phyloP scores from a whole-genome alignment of 2,113 vertebrate genomes.

The Chloropsis cyanopogon region DNA sequence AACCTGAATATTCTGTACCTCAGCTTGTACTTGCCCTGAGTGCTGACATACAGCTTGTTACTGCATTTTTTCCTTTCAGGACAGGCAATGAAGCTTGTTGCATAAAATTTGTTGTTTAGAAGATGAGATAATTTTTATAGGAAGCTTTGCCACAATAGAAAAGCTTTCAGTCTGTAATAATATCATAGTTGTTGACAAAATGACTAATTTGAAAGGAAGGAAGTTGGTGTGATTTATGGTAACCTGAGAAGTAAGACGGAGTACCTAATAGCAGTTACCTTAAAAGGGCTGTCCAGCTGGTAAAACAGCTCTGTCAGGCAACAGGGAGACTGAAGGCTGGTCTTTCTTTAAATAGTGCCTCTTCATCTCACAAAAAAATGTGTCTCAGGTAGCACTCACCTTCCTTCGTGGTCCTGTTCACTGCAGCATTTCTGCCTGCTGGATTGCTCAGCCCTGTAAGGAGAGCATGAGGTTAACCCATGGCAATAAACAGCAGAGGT shows the following conservation, averaged over 20 bases:
- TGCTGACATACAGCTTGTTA: neutral
- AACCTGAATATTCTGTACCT: neutral
- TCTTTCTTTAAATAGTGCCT: neutral
- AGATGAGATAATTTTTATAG: neutral
- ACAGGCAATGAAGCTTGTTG: neutral
- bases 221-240: neutral
- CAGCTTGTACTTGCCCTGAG: neutral
- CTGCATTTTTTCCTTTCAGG: neutral
- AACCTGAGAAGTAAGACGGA: neutral
- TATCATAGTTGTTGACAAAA: neutral
- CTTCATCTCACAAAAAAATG: neutral
- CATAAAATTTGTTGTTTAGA: neutral
- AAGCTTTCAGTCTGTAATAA: neutral
- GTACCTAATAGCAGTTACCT: neutral
- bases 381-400: neutral
- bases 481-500: neutral
- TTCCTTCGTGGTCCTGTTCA: neutral
- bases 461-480: neutral
- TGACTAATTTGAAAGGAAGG: neutral
- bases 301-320: neutral
- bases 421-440: neutral
- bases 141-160: neutral
- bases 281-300: neutral
- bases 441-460: fast-evolving
- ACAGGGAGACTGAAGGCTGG: neutral